These are phyloP conservation scores for Hypomesus transpacificus DNA, from an alignment of 2,113 vertebrate genomes.

Conservation along the genomic window DNA sequence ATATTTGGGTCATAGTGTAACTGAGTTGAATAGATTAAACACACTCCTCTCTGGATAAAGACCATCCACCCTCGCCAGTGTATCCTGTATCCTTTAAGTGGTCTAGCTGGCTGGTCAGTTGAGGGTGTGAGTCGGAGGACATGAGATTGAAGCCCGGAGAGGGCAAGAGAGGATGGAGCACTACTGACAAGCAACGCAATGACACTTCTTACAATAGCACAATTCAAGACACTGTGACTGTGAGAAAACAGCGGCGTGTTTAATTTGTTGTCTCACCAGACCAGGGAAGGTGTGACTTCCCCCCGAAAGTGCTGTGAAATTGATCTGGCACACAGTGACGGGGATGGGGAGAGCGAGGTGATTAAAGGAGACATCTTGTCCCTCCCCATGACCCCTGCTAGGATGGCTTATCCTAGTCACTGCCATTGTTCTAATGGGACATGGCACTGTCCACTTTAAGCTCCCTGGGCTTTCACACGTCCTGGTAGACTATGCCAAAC, in stretches of 20 bases:
- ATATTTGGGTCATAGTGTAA: too few relatives aligned
- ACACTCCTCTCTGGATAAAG: too few relatives aligned
- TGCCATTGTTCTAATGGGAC: constrained; percentile 28
- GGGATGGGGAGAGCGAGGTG: constrained; percentile 31
- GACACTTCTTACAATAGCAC: too few relatives aligned
- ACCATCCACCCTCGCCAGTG: too few relatives aligned
- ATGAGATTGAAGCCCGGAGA: too few relatives aligned
- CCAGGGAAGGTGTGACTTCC: constrained; percentile 24
- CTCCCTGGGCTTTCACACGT: not conserved
- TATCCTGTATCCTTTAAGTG: too few relatives aligned
- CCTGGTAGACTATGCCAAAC: not conserved
- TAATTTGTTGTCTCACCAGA: constrained; percentile 20
- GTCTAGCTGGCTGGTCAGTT: too few relatives aligned
- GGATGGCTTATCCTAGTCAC: constrained; percentile 37
- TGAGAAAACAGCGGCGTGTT: not conserved
- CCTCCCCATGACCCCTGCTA: constrained; percentile 38
- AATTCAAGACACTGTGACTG: not conserved
- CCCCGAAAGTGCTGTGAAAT: constrained; percentile 47
- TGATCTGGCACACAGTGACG: constrained; percentile 52
- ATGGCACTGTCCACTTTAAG: constrained; percentile 18
- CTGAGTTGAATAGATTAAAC: too few relatives aligned
- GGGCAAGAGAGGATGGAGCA: too few relatives aligned
- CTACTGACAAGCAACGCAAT: too few relatives aligned
- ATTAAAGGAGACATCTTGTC: constrained; percentile 57
- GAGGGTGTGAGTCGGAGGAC: too few relatives aligned